These are phyloP conservation scores for Virgularia gustaviana DNA, from an alignment of 92 coral and sea anemone genomes.

Conservation along the genomic window DNA sequence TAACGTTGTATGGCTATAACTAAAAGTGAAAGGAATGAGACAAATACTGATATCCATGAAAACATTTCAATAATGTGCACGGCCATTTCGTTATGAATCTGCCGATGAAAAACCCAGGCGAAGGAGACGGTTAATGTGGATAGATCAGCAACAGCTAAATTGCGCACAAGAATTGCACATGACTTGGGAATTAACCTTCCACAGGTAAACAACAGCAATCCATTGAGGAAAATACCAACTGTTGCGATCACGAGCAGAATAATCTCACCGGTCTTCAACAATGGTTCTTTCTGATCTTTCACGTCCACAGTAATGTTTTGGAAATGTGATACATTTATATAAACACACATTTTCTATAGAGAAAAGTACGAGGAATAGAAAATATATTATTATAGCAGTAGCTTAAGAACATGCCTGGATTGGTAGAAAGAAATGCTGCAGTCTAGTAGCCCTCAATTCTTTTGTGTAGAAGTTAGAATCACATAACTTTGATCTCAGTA, in stretches of 20 bases:
- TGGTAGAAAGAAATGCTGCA: too few species aligned
- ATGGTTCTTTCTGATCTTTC: background rate
- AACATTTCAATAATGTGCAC: background rate
- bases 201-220: background rate
- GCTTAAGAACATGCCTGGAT: too few species aligned
- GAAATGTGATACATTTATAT: background rate
- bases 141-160: slow-evolving; percentile 11
- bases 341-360: too few species aligned
- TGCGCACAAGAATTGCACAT: background rate
- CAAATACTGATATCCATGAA: slow-evolving; percentile 13
- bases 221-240: slow-evolving; percentile 17
- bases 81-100: background rate
- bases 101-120: slow-evolving; percentile 1
- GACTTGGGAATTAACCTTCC: background rate
- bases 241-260: slow-evolving; percentile 2
- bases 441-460: too few species aligned
- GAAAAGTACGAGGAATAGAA: too few species aligned
- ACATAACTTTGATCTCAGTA: too few species aligned
- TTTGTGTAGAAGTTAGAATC: too few species aligned
- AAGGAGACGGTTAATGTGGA: background rate
- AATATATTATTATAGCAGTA: too few species aligned
- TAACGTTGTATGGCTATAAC: slow-evolving; percentile 30
- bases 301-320: background rate
- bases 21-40: slow-evolving; percentile 16
- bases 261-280: background rate